These are phyloP conservation scores for Conchocele bisecta DNA, from an alignment of 2,888 invertebrate species.

Conservation along the genomic window DNA sequence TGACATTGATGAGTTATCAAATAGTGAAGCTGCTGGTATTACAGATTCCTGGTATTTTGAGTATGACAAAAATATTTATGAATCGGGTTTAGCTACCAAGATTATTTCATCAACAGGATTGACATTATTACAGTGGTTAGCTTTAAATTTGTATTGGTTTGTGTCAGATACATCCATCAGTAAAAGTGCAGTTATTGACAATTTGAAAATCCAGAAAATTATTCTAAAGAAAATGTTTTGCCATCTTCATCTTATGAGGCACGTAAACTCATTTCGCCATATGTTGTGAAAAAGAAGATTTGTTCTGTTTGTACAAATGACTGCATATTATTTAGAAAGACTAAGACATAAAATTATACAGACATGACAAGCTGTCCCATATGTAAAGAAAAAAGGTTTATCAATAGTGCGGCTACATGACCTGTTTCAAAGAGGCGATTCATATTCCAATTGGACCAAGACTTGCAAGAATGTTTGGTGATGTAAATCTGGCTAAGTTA, in stretches of 20 bases:
- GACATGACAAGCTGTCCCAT: background rate
- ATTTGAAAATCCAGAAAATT: background rate
- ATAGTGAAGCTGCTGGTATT: too few relatives aligned
- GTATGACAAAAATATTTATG: slow-evolving; percentile 1
- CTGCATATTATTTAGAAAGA: slow-evolving; percentile 1
- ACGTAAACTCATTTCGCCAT: slow-evolving; percentile 10
- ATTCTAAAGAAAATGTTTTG: background rate
- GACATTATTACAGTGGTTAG: slow-evolving; percentile 14
- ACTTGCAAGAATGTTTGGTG: slow-evolving; percentile 19
- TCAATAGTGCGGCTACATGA: background rate
- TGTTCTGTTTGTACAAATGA: slow-evolving; percentile 17
- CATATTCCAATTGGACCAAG: slow-evolving; percentile 6
- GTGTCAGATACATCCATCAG: slow-evolving; percentile 1
- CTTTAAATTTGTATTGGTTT: slow-evolving; percentile 3
- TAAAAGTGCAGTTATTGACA: background rate
- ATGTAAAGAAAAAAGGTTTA: slow-evolving; percentile 4
- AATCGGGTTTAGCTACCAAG: background rate
- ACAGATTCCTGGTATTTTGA: too few relatives aligned
- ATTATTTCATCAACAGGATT: background rate
- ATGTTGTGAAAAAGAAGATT: background rate
- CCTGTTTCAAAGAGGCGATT: background rate
- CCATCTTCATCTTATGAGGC: slow-evolving; percentile 16
- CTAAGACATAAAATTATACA: background rate
- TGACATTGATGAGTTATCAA: too few relatives aligned
- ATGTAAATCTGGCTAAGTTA: slow-evolving; percentile 7